A percentile compares a stretch with the other conserved stretches of the same genome.
Evolutionary conservation across 2,113 vertebrate species (phyloP).

Genomic region (Phoxinus phoxinus): DNA sequence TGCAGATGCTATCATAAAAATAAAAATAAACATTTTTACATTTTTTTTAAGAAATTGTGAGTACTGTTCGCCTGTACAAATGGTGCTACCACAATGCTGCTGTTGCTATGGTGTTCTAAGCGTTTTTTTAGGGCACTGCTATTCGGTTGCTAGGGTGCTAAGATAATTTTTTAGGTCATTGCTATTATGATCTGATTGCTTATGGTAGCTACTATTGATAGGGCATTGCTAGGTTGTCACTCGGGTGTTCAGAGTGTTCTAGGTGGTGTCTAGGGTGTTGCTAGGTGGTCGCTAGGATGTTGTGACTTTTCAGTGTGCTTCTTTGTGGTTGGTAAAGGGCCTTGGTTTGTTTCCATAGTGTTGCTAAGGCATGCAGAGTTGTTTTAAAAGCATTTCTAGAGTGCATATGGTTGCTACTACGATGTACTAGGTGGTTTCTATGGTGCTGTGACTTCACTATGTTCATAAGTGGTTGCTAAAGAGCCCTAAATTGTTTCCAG

Average conservation of each 20-base stretch:
- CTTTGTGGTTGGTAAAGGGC: background rate
- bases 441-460: background rate
- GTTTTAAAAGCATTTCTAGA: background rate
- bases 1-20: conserved; percentile 18
- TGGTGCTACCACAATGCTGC: conserved; percentile 14
- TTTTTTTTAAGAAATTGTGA: background rate
- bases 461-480: background rate
- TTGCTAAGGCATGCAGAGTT: background rate
- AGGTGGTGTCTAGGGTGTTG: background rate
- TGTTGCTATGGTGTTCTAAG: background rate
- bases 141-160: background rate
- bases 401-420: background rate
- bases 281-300: background rate
- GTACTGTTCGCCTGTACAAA: background rate
- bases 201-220: background rate
- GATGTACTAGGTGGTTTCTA: background rate
- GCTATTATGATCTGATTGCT: background rate
- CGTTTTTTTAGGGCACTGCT: background rate
- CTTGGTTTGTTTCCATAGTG: background rate
- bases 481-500: background rate
- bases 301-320: background rate
- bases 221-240: background rate
- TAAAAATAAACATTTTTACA: background rate
- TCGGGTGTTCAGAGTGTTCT: background rate
- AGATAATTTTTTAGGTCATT: background rate